Evolutionary conservation across 2,888 invertebrate genomes (phyloP), one percentile per base, ranked within the genome.

Genomic region (Calameuta pallipes): DNA sequence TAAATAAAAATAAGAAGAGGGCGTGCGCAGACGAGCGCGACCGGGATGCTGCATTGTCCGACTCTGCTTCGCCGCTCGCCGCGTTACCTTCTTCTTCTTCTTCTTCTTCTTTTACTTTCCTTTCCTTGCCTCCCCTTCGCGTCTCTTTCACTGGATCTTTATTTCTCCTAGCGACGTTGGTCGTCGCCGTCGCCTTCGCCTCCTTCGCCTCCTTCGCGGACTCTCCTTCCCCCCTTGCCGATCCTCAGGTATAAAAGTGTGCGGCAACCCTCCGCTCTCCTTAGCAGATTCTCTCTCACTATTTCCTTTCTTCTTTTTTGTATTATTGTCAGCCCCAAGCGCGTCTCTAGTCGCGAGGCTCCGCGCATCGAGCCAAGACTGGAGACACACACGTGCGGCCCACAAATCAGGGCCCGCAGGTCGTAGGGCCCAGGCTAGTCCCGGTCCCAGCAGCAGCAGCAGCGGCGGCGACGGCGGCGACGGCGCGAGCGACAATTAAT

Each of bases 401-500:
- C 89, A 89, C 89, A 89, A 89, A 89, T 89, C 89, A 87, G 87
- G 82, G 31, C 83, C 84, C 80, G 80, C 84, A 79, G 82, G 83
- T 84, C 85, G 83, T 77, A 75, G 81, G 78, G 74, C 37, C 56
- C 56, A 30, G 41, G 41, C 15, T 41, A 15, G 41, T 41, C 41
- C 41, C 15, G 41, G 41, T 41, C 6, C 37, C 15, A 4, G 80
- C 86, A 84, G 83, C 86, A 84, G 83, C 85, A 85, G 86, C 88
- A 84, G 88, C 15, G 0, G 41, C 37, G 1, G 37, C 37, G 4
- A 13, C 15, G 1, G 41, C 37, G 3, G 37, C 37, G 13, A 15
- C 15, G 85, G 88, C 87, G 89, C 89, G 87, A 89, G 89, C 89
- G 89, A 88, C 88, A 89, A 89, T 89, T 89, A 89, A 89, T 89